phyloP scores from a whole-genome alignment of 2,113 vertebrate genomes.

The Megaceryle maxima region DNA sequence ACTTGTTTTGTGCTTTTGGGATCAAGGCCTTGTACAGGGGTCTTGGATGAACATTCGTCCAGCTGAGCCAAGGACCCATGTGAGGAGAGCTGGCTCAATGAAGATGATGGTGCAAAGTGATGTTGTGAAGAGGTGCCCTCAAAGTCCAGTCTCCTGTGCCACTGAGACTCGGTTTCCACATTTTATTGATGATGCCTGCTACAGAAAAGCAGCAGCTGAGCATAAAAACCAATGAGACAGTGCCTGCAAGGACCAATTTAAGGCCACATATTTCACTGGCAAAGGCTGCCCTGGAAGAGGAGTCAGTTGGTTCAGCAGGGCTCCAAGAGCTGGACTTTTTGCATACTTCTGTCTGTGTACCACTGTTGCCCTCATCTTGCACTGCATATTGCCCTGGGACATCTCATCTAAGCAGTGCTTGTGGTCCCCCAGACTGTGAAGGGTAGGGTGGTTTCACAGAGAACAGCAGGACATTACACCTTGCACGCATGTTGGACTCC shows the following conservation, averaged over 20 bases:
- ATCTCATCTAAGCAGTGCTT: neutral
- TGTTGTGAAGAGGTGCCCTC: neutral
- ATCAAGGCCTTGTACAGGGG: neutral
- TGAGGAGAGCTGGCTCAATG: neutral
- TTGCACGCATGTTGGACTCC: neutral
- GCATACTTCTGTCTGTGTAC: neutral
- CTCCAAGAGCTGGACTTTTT: neutral
- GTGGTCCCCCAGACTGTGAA: neutral
- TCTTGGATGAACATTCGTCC: neutral
- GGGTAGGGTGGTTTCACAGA: neutral
- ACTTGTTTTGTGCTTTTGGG: neutral
- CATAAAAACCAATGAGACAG: neutral
- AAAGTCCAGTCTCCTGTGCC: neutral
- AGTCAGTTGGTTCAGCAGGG: neutral
- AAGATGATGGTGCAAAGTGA: neutral
- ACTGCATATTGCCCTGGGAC: neutral
- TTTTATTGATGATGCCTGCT: neutral
- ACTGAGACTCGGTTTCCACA: neutral
- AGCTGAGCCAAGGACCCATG: neutral
- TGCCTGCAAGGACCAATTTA: neutral
- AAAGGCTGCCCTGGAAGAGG: neutral
- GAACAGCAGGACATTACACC: neutral
- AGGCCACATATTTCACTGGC: neutral
- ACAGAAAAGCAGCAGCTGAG: neutral
- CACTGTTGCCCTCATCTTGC: neutral